Percentiles rank a stretch among this genome's conserved stretches.
Conservation (phyloP, 2,888 invertebrate genomes). For the Ditula angustiorana region DNA sequence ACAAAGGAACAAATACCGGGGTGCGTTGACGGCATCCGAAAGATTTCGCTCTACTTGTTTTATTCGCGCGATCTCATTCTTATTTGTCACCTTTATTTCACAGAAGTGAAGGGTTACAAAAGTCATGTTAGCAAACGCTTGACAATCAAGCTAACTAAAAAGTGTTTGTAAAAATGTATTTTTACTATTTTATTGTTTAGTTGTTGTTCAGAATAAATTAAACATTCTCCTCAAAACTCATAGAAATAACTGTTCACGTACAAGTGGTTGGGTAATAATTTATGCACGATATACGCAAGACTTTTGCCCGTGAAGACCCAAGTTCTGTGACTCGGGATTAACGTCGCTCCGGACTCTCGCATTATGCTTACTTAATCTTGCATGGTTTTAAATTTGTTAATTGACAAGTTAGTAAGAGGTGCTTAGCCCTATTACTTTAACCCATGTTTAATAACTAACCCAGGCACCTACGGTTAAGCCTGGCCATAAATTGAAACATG, state of each 20-base stretch:
- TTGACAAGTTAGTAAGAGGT: conserved; percentile 51
- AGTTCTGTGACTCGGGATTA: conserved; percentile 51
- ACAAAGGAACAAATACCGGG: conserved; percentile 69
- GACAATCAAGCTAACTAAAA: background rate
- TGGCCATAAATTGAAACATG: background rate
- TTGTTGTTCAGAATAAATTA: background rate
- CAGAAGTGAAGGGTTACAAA: background rate
- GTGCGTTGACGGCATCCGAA: conserved; percentile 56
- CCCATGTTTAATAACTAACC: background rate
- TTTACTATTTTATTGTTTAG: no score
- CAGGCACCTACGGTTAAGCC: background rate
- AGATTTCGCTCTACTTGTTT: conserved; percentile 57
- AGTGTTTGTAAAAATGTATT: background rate
- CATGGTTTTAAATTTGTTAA: conserved; percentile 46
- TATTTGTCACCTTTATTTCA: conserved; percentile 19
- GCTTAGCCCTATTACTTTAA: background rate
- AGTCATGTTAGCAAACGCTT: background rate
- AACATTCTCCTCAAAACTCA: conserved; percentile 11
- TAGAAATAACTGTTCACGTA: conserved; percentile 18
- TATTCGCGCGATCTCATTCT: conserved; percentile 33
- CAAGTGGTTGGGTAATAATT: conserved; percentile 34
- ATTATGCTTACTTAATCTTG: conserved; percentile 65
- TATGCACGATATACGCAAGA: conserved; percentile 37
- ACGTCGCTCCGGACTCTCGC: conserved; percentile 54
- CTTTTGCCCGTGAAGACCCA: conserved; percentile 29